Evolutionary conservation across 2,888 invertebrate species (phyloP), one percentile per base, ranked within the genome.

Genomic region (Microctonus aethiopoides): DNA sequence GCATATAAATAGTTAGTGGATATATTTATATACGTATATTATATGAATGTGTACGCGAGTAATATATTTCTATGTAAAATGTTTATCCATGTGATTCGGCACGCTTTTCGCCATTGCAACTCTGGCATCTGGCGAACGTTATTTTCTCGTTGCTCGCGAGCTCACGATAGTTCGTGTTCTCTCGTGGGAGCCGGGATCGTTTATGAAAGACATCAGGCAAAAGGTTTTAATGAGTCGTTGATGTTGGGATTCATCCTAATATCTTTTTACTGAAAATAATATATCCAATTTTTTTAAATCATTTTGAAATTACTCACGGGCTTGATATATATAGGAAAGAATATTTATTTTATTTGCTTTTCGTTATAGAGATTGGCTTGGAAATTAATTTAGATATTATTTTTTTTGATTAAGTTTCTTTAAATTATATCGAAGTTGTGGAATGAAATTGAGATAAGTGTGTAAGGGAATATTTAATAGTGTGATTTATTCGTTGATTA

Each of bases 231-330:
- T 70, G 65, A 70, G 52, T 65, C 56, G 64, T 59, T 59, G 59
- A 54, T 34, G 29, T 5, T 29, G 36, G 46, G 46, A 16, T 20
- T n/a, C 6, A 46, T 46, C 9, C 16, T 46, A 7, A 16, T 20
- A 46, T 5, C 7, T 46, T 16, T 36, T 46, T 46, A n/a, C 6
- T n/a, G 6, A 20, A 46, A 5, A 29, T 29, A 29, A 29, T 29
- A 34, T 32, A 52, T 64, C 36, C n/a, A 34, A 32, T 32, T 26
- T 29, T 59, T 63, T 63, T 59, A 59, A 70, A 61, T 60, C 67
- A 60, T 73, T 73, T 71, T 54, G 71, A 71, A 74, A 73, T 73
- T 74, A 52, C 74, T 34, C 74, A 73, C n/a, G n/a, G n/a, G n/a
- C n/a, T n/a, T 70, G 67, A 59, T 56, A 11, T 41, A 59, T 56